Evolutionary conservation across 2,113 vertebrate species (phyloP).

Genomic region (Megalops atlanticus): DNA sequence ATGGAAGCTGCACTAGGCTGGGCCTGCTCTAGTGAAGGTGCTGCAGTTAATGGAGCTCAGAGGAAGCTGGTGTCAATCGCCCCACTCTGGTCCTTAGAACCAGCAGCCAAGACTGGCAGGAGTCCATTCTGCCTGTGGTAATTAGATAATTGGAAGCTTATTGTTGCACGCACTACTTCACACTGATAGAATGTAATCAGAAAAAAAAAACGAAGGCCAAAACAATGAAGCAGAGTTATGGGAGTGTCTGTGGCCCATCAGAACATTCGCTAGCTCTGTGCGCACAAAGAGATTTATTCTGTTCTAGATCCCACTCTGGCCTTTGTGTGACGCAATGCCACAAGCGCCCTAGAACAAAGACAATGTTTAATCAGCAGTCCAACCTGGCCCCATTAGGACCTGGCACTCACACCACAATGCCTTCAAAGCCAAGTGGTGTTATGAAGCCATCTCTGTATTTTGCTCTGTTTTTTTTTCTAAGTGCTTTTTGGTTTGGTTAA

Average conservation of each 20-base stretch:
- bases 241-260: slow-evolving; percentile 51
- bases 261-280: slow-evolving; percentile 50
- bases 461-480: background rate
- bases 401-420: slow-evolving; percentile 52
- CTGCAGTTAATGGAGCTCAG: background rate
- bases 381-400: slow-evolving; percentile 46
- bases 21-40: background rate
- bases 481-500: slow-evolving; percentile 23
- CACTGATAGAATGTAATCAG: slow-evolving; percentile 52
- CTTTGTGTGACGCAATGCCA: slow-evolving; percentile 61
- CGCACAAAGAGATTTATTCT: slow-evolving; percentile 56
- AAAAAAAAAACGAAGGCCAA: slow-evolving; percentile 52
- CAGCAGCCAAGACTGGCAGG: slow-evolving; percentile 20
- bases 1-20: background rate
- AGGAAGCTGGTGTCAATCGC: slow-evolving; percentile 18
- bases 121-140: slow-evolving; percentile 18
- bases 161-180: slow-evolving; percentile 54
- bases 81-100: slow-evolving; percentile 17
- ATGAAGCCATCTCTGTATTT: slow-evolving; percentile 37
- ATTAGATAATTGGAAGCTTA: slow-evolving; percentile 39
- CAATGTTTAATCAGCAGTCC: slow-evolving; percentile 64
- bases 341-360: slow-evolving; percentile 65
- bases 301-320: slow-evolving; percentile 58
- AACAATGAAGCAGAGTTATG: slow-evolving; percentile 54
- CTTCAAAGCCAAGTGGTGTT: slow-evolving; percentile 46